Evolutionary conservation across 2,113 vertebrate genomes (phyloP).

Genomic region (Oreochromis niloticus): DNA sequence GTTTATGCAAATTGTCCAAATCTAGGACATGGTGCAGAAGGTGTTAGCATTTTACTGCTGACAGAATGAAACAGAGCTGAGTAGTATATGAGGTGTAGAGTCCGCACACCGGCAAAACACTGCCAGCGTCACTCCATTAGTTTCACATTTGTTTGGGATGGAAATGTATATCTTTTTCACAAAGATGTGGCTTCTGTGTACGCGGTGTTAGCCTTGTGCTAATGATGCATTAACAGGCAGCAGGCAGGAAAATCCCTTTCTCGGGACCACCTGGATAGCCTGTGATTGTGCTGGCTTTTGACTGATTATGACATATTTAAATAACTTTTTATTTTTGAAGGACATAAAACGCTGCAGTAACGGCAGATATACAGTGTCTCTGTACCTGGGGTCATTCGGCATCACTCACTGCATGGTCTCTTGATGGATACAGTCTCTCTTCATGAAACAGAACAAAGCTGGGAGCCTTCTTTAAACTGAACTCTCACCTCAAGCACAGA

Average conservation of each 20-base stretch:
- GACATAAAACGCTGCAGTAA: background rate
- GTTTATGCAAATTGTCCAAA: slow-evolving; percentile 68
- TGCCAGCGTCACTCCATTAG: slow-evolving; percentile 37
- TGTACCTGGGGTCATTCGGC: background rate
- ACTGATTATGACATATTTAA: background rate
- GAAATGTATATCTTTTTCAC: background rate
- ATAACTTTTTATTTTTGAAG: background rate
- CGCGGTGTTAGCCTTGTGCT: background rate
- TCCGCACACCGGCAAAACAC: slow-evolving; percentile 1
- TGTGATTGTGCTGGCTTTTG: background rate
- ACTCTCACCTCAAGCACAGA: slow-evolving; percentile 18
- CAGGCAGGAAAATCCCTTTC: background rate
- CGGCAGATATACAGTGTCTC: background rate
- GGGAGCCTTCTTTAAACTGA: slow-evolving; percentile 3
- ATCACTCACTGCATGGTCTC: background rate
- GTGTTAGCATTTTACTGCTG: slow-evolving; percentile 60
- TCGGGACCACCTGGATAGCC: background rate
- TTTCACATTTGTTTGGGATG: slow-evolving; percentile 31
- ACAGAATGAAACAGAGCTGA: slow-evolving; percentile 43
- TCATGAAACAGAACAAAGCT: slow-evolving; percentile 13
- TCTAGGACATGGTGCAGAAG: slow-evolving; percentile 61
- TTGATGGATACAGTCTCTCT: background rate
- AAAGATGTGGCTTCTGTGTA: background rate
- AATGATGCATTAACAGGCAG: slow-evolving; percentile 20
- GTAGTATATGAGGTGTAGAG: slow-evolving; percentile 33